A percentile compares a stretch with the other conserved stretches of the same genome.
Evolutionary conservation across 2,888 invertebrate species (phyloP).

Genomic region (Caenorhabditis angaria): DNA sequence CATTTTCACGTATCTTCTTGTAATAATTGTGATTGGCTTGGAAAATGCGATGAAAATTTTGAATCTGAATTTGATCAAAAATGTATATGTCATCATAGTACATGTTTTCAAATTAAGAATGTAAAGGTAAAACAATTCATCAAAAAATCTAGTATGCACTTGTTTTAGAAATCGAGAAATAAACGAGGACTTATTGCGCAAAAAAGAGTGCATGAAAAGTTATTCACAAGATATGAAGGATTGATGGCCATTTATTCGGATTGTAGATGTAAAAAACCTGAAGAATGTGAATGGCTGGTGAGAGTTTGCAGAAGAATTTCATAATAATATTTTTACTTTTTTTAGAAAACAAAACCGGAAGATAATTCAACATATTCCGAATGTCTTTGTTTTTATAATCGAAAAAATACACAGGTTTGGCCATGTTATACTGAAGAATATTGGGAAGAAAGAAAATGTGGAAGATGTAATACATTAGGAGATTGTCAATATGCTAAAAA

Average conservation of each 20-base stretch:
- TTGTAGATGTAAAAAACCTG: constrained; percentile 52
- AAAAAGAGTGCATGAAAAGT: constrained; percentile 59
- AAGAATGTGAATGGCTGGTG: constrained; percentile 30
- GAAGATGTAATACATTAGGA: constrained; percentile 63
- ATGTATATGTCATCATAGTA: constrained; percentile 33
- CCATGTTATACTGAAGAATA: constrained; percentile 62
- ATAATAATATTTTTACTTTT: too few relatives aligned
- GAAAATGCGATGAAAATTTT: constrained; percentile 23
- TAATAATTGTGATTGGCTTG: constrained; percentile 30
- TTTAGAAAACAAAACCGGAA: not conserved
- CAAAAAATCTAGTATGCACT: not conserved
- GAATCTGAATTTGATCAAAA: constrained; percentile 14
- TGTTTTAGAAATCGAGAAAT: constrained; percentile 26
- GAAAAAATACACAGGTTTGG: constrained; percentile 68
- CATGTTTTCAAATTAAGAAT: constrained; percentile 20
- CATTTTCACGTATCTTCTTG: constrained; percentile 16
- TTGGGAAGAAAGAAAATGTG: constrained; percentile 65
- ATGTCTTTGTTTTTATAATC: constrained; percentile 69
- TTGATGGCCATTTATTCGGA: constrained; percentile 65
- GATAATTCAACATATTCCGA: constrained; percentile 46
- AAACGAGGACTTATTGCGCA: constrained; percentile 35
- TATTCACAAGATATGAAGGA: constrained; percentile 61
- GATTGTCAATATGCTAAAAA: constrained; percentile 61
- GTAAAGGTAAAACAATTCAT: not conserved
- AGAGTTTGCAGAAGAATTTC: too few relatives aligned